phyloP scores from a whole-genome alignment of 2,888 invertebrate genomes.

The Germaria angustata region DNA sequence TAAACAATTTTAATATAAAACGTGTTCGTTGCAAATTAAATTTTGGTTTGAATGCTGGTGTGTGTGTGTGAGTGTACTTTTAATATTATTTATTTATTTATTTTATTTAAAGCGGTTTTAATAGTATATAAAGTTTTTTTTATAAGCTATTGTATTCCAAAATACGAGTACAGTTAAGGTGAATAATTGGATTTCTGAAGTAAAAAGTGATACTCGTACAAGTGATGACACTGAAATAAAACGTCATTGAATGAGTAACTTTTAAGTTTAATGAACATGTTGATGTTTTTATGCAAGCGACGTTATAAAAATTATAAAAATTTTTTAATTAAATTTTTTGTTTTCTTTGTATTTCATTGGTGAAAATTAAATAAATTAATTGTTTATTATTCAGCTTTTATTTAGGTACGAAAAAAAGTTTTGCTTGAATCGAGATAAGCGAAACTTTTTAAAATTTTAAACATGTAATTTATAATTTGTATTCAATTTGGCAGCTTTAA shows the following conservation, averaged over 20 bases:
- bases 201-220: not conserved
- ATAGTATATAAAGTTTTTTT: conserved; percentile 14
- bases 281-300: not conserved
- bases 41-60: not conserved
- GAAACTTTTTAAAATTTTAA: conserved; percentile 29
- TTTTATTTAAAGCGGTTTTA: not conserved
- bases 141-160: conserved; percentile 9
- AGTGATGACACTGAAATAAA: not conserved
- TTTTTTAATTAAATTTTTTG: not conserved
- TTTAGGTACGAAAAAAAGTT: not conserved
- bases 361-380: not conserved
- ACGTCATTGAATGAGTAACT: not conserved
- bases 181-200: not conserved
- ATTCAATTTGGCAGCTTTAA: not conserved
- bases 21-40: conserved; percentile 26
- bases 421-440: conserved; percentile 1
- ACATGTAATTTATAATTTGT: not conserved
- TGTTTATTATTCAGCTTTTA: not conserved
- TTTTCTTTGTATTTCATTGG: not conserved
- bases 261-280: not conserved
- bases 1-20: conserved; percentile 47
- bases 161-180: not conserved
- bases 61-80: not conserved
- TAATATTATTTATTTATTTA: not conserved
- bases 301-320: not conserved